Percentiles rank a stretch among this genome's conserved stretches.
Conservation (phyloP, 1,140 invertebrate species). For the Bombyx mandarina region DNA sequence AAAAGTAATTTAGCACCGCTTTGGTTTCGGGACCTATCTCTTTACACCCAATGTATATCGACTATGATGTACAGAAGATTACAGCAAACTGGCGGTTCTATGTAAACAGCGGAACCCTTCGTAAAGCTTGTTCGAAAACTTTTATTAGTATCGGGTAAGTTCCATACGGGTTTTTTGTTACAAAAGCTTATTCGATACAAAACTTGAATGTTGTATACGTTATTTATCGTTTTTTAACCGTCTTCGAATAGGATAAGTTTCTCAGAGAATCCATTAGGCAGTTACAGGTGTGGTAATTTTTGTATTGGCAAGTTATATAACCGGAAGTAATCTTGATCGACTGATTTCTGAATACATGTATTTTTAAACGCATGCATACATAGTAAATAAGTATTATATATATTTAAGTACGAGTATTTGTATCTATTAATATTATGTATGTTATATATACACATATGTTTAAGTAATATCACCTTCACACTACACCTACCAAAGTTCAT, state of each 20-base stretch:
- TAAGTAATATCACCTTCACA: no score
- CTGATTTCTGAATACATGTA: no score
- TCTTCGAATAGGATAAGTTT: no score
- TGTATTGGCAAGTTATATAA: background rate
- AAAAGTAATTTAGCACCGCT: no score
- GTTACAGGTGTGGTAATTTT: background rate
- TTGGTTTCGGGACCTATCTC: background rate
- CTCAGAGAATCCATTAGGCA: no score
- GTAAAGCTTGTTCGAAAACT: constrained; percentile 16
- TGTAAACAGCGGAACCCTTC: constrained; percentile 9
- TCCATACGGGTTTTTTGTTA: constrained; percentile 22
- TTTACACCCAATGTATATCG: background rate
- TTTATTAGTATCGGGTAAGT: constrained; percentile 34
- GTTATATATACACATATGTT: no score
- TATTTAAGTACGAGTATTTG: no score
- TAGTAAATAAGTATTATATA: no score
- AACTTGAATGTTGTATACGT: constrained; percentile 23
- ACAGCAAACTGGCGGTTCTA: constrained; percentile 13
- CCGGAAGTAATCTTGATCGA: no score
- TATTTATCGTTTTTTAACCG: constrained; percentile 31
- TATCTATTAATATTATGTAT: no score
- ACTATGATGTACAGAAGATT: background rate
- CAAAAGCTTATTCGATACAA: constrained; percentile 22
- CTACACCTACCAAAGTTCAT: no score
- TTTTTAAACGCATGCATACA: no score